These are phyloP conservation scores for Salminus brasiliensis DNA, from an alignment of 2,113 vertebrate genomes.

Conservation along the genomic window DNA sequence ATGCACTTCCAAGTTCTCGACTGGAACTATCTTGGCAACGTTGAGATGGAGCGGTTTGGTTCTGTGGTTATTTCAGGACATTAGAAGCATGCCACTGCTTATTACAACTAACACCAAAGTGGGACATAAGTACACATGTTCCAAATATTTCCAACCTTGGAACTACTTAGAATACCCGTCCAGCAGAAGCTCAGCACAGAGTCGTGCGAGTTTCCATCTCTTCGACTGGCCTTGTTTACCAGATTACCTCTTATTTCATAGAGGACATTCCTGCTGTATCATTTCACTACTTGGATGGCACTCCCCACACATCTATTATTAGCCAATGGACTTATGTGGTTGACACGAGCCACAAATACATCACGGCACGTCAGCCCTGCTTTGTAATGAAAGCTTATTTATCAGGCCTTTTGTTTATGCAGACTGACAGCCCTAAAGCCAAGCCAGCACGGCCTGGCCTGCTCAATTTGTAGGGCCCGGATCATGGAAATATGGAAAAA, in stretches of 20 bases:
- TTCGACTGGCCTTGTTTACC: background rate
- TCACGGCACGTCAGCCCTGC: background rate
- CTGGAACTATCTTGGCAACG: background rate
- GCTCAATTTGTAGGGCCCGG: background rate
- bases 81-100: background rate
- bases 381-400: slow-evolving; percentile 9
- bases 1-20: background rate
- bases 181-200: background rate
- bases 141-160: background rate
- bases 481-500: background rate
- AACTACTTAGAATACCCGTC: background rate
- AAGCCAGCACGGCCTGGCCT: background rate
- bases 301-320: background rate
- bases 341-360: slow-evolving; percentile 2
- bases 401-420: background rate
- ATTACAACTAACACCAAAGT: background rate
- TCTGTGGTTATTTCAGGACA: background rate
- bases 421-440: background rate
- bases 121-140: background rate
- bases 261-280: background rate
- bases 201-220: background rate
- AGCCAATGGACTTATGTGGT: background rate
- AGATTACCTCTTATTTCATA: background rate
- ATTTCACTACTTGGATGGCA: background rate
- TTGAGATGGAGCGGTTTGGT: background rate